These are phyloP conservation scores for Apostichopus japonicus DNA, from an alignment of 35 echinoderm and acorn worm species.

Conservation along the genomic window DNA sequence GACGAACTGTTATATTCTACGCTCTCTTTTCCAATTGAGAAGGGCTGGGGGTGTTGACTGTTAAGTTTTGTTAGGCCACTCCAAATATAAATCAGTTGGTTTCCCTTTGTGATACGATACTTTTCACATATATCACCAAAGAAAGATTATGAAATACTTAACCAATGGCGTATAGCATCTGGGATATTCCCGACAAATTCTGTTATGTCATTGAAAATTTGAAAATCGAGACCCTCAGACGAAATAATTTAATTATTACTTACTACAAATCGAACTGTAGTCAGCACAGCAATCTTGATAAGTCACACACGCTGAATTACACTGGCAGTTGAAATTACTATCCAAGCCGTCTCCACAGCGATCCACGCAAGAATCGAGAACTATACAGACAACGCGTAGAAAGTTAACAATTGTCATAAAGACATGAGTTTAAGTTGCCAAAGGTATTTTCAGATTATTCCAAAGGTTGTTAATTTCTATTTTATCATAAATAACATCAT, in stretches of 20 bases:
- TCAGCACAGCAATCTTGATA: constrained; percentile 31
- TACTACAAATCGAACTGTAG: constrained; percentile 1
- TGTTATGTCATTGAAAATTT: no score
- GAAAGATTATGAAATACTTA: background rate
- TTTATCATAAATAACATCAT: no score
- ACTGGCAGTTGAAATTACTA: constrained; percentile 15
- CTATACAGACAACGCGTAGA: background rate
- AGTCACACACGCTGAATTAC: constrained; percentile 25
- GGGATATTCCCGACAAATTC: background rate
- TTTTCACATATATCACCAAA: background rate
- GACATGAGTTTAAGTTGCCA: no score
- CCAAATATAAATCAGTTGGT: no score
- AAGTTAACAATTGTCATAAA: background rate
- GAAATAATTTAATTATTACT: background rate
- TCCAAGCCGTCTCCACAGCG: constrained; percentile 40
- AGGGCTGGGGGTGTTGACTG: no score
- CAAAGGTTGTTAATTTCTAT: no score
- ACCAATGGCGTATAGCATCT: background rate
- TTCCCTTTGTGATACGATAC: no score
- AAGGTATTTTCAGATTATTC: no score
- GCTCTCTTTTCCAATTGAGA: no score
- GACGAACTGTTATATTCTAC: no score
- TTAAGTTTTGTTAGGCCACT: no score
- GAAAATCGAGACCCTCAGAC: no score
- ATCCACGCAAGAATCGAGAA: constrained; percentile 20